Evolutionary conservation across 2,113 vertebrate species (phyloP).

Genomic region (Microtus ochrogaster): DNA sequence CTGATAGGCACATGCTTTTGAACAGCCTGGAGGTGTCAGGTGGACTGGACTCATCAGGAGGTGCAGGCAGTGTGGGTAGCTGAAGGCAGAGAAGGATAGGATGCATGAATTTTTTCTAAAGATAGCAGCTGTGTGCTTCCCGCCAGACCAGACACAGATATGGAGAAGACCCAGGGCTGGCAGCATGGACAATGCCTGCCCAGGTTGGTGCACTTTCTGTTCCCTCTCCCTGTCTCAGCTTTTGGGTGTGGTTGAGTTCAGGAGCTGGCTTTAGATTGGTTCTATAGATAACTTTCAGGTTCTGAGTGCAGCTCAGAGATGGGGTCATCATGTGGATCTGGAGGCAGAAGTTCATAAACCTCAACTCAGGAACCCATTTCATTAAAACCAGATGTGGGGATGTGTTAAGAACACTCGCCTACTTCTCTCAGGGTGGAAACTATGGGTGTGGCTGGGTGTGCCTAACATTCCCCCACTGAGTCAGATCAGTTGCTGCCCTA

Average conservation of each 20-base stretch:
- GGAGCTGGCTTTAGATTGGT: neutral
- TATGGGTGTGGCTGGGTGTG: neutral
- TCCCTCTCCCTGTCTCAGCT: neutral
- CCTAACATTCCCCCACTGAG: neutral
- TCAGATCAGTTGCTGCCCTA: neutral
- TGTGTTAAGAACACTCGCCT: neutral
- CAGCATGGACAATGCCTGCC: neutral
- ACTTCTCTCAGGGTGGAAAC: neutral
- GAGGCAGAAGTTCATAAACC: neutral
- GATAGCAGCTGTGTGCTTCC: neutral
- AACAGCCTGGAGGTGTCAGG: neutral
- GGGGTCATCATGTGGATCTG: neutral
- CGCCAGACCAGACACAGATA: neutral
- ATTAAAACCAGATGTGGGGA: neutral
- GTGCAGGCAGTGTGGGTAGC: neutral
- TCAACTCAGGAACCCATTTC: neutral
- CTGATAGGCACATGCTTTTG: neutral
- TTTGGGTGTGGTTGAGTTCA: neutral
- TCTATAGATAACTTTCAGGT: neutral
- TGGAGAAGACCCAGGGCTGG: accelerated
- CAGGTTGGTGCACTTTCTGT: neutral
- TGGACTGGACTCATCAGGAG: neutral
- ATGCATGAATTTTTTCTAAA: neutral
- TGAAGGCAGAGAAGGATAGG: neutral
- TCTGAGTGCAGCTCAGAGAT: neutral